A percentile compares a stretch with the other conserved stretches of the same genome.
phyloP scores from a whole-genome alignment of 2,113 vertebrate species.

The Cheirogaleus medius region DNA sequence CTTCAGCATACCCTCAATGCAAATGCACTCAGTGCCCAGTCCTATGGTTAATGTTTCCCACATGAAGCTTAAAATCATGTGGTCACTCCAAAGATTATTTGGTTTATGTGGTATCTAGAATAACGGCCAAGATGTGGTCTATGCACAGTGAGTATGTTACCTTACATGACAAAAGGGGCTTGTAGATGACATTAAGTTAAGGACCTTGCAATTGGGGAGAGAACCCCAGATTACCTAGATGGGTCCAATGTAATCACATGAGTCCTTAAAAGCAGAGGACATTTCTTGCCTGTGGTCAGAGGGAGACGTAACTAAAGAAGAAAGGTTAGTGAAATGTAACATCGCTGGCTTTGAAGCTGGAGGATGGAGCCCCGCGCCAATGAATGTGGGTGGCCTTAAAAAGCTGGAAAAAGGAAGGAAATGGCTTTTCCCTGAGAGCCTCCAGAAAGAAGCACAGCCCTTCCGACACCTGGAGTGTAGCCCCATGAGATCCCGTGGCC shows the following conservation, averaged over 20 bases:
- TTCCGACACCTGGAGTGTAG: neutral
- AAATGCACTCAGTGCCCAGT: neutral
- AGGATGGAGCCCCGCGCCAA: neutral
- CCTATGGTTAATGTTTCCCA: neutral
- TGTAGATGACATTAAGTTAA: neutral
- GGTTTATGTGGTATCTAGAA: neutral
- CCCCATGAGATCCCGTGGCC: neutral
- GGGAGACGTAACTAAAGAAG: neutral
- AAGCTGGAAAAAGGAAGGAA: neutral
- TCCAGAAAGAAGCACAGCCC: neutral
- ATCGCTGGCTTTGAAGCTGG: neutral
- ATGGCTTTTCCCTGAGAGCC: neutral
- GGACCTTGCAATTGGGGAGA: neutral
- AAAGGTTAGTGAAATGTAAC: neutral
- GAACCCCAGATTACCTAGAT: neutral
- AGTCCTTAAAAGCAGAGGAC: neutral
- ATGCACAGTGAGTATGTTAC: neutral
- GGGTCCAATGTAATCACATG: accelerated
- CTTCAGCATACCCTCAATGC: neutral
- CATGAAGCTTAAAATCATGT: neutral
- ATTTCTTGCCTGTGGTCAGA: neutral
- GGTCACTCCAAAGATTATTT: neutral
- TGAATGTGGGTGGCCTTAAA: neutral
- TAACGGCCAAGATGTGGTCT: neutral
- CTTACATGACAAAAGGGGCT: neutral